A percentile compares a stretch with the other conserved stretches of the same genome.
These are phyloP conservation scores for Elgaria multicarinata DNA, from an alignment of 2,113 vertebrate species.

Conservation along the genomic window DNA sequence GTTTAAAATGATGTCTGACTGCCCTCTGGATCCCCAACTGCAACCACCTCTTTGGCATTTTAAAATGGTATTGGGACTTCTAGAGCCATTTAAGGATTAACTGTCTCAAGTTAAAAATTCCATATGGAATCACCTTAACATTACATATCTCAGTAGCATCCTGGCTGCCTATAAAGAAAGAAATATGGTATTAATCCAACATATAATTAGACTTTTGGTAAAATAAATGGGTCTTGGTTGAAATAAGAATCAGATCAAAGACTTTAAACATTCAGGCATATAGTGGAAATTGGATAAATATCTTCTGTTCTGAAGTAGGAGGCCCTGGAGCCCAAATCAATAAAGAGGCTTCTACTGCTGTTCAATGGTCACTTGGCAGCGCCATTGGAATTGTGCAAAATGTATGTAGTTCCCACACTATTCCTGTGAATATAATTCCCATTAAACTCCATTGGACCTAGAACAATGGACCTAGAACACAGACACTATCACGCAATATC, in stretches of 20 bases:
- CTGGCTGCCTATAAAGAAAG: not conserved
- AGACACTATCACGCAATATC: not conserved
- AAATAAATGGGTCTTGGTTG: not conserved
- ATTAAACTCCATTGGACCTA: not conserved
- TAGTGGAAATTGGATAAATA: not conserved
- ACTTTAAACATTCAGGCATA: not conserved
- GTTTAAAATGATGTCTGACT: not conserved
- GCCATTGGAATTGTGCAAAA: constrained; percentile 17
- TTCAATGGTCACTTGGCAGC: not conserved
- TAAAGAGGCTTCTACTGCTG: not conserved
- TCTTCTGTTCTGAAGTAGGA: not conserved
- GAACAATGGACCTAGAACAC: too few species aligned
- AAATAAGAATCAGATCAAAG: not conserved
- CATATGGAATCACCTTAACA: not conserved
- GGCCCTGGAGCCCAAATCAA: constrained; percentile 15
- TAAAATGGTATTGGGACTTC: not conserved
- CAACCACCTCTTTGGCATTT: not conserved
- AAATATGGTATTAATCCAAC: not conserved
- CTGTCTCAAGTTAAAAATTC: not conserved
- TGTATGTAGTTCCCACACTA: not conserved
- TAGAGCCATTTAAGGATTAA: too few species aligned
- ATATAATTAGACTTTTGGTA: not conserved
- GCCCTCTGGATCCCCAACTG: not conserved
- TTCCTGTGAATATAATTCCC: not conserved
- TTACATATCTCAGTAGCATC: not conserved